phyloP scores from a whole-genome alignment of 2,888 invertebrate genomes.

The Spisula subtruncata region DNA sequence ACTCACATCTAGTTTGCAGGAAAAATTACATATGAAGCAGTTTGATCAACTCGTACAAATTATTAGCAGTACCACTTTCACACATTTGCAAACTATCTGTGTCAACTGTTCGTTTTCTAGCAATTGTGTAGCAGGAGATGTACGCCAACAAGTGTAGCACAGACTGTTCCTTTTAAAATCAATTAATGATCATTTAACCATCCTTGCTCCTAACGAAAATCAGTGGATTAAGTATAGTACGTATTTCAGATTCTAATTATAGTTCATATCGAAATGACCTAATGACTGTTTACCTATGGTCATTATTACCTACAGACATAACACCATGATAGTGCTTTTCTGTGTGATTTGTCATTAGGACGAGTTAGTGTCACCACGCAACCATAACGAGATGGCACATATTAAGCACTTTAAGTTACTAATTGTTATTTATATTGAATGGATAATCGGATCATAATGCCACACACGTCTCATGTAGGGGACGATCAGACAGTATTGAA shows the following conservation, averaged over 20 bases:
- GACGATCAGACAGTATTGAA: too few relatives aligned
- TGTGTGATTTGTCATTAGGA: too few relatives aligned
- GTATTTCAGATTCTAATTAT: neutral
- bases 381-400: neutral
- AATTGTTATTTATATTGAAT: neutral
- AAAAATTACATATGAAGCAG: too few relatives aligned
- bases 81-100: neutral
- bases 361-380: too few relatives aligned
- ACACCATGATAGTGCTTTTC: too few relatives aligned
- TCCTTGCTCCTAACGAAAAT: neutral
- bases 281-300: neutral
- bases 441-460: too few relatives aligned
- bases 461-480: neutral
- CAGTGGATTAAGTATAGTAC: neutral
- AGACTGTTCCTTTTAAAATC: too few relatives aligned
- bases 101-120: too few relatives aligned
- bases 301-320: neutral
- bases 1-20: too few relatives aligned
- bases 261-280: neutral
- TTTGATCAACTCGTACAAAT: too few relatives aligned
- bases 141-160: neutral
- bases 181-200: neutral
- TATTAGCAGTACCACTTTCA: neutral
- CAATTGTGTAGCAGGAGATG: conserved; percentile 29
- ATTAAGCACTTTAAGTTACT: neutral